Evolutionary conservation across 2,888 invertebrate genomes (phyloP).

Genomic region (Caradrina kadenii): DNA sequence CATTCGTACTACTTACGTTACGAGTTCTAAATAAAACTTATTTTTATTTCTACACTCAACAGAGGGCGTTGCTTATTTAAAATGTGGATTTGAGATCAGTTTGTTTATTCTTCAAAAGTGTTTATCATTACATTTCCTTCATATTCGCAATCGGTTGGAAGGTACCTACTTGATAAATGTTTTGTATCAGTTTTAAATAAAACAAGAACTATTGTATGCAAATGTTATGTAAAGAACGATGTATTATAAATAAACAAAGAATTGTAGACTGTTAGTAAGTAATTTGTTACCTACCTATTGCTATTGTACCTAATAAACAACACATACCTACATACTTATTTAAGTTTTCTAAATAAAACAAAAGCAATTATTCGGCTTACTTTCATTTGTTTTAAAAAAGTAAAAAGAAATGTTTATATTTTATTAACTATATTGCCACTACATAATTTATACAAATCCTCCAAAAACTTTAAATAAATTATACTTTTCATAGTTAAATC

Average conservation of each 20-base stretch:
- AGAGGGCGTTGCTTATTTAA: constrained; percentile 43
- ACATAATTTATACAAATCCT: too few species aligned
- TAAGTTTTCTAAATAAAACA: too few species aligned
- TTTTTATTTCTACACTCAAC: constrained; percentile 22
- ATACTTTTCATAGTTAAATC: too few species aligned
- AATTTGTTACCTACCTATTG: too few species aligned
- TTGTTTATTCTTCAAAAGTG: constrained; percentile 41
- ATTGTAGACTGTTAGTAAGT: background rate
- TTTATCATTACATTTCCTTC: constrained; percentile 51
- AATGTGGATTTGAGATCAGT: constrained; percentile 25
- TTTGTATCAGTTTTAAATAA: constrained; percentile 35
- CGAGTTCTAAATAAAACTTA: constrained; percentile 33
- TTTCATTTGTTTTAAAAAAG: too few species aligned
- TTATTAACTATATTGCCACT: too few species aligned
- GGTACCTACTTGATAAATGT: constrained; percentile 20
- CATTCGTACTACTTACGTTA: constrained; percentile 2
- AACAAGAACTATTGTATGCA: constrained; percentile 43
- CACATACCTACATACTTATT: background rate
- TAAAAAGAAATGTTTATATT: too few species aligned
- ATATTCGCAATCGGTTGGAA: constrained; percentile 35
- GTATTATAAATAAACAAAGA: background rate
- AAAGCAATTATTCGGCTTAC: too few species aligned
- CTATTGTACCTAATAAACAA: background rate
- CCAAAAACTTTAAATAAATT: too few species aligned
- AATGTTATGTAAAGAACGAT: background rate